Evolutionary conservation across 2,797 vertebrate genomes (phyloP), one percentile per base, ranked within the genome.

Genomic region (Macropus fuliginosus): DNA sequence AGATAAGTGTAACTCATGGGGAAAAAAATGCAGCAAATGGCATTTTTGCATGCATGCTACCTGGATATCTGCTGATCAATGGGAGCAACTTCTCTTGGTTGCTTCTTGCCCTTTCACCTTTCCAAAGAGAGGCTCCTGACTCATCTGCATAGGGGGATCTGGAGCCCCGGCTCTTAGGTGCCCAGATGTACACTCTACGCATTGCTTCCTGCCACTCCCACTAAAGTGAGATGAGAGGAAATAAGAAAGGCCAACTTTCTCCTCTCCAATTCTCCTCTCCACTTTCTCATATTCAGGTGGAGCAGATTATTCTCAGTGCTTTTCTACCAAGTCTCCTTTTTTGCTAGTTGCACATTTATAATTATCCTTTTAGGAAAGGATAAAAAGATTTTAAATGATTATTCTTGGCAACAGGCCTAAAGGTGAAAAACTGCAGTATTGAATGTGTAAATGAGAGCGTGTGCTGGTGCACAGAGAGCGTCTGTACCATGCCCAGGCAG

Each of bases 381-480:
- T 98, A 97, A 98, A 98, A 98, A 98, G 96, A 97, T 93, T 98
- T 98, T 94, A 94, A 94, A 92, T 96, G 96, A 98, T 98, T 98
- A 96, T 98, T 98, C 98, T 98, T 98, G 98, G 98, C 98, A 98
- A 56, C 91, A 97, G 97, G 98, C 96, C 96, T 98, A 90, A 91
- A 98, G 98, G 98, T 98, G 98, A 98, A 98, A 98, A 96, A 95
- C 96, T 98, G 95, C 97, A 97, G 98, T 11, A 97, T 96, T 98
- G 98, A 98, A 98, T 98, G 97, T 94, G 95, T 98, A 98, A 98
- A 98, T 99, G 98, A 98, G 98, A 98, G 98, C 0, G 95, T 98
- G 96, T 97, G 95, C 96, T 50, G 96, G 98, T 97, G 96, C 97
- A 97, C 98, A 98, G 97, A 97, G 92, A 89, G 97, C 93, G 97